Conservation (phyloP, 2,888 invertebrate species). For the Hirtodrosophila alboralis region DNA sequence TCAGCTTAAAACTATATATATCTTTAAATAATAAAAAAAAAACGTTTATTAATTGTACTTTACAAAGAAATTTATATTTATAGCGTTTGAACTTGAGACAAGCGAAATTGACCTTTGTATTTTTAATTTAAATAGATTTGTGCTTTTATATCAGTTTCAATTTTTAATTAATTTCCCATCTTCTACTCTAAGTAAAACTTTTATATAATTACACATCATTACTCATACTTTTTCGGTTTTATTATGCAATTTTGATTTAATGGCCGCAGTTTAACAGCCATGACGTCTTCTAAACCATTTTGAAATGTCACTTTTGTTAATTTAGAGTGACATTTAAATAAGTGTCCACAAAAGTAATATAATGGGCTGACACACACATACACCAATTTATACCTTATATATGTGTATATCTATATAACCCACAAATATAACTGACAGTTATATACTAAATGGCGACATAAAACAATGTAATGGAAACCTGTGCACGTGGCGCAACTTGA, state of each 20-base stretch:
- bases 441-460: conserved; percentile 27
- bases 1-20: no score
- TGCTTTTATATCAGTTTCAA: neutral
- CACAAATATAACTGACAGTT: conserved; percentile 34
- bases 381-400: conserved; percentile 9
- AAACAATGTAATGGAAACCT: conserved; percentile 36
- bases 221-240: conserved; percentile 10
- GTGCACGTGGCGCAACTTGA: conserved; percentile 51
- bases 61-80: no score
- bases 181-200: neutral
- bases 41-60: no score
- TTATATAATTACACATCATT: conserved; percentile 18
- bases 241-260: conserved; percentile 31
- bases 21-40: no score
- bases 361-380: conserved; percentile 20
- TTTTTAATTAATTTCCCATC: neutral
- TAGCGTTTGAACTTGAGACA: no score
- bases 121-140: no score
- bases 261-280: conserved; percentile 6
- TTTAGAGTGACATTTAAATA: conserved; percentile 47
- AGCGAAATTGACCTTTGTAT: no score
- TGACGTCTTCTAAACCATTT: conserved; percentile 20
- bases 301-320: conserved; percentile 45
- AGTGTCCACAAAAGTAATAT: conserved; percentile 1
- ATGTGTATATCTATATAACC: conserved; percentile 17